Base-by-base conservation (phyloP, 2,888 invertebrate genomes). In the Drosophila mimetica region DNA sequence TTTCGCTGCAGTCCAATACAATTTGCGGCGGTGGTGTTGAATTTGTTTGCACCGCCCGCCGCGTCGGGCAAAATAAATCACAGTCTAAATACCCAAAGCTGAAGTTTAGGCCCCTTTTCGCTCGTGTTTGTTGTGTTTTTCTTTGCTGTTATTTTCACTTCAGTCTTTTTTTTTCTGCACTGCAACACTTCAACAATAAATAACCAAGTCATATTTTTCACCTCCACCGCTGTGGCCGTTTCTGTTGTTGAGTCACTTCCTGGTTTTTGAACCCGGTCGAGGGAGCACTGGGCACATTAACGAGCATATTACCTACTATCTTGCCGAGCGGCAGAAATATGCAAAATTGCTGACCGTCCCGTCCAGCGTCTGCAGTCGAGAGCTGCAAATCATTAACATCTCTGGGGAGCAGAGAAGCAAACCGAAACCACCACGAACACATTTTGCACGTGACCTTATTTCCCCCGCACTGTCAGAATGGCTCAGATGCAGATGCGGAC, bases 131-230 rank as follows among this genome's bases (percentile, higher is more conserved):
- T 28, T 28, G 25, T 44, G 41, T 46, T 66, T 32, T 47, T 55
- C 42, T 34, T 63, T 36, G 20, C 25, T 50, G 36, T 37, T 51
- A 41, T 57, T 48, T 59, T 75, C 61, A 67, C 25, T 37, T 37
- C 16, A 14, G 3, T n/a, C 9, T 61, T 55, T 80, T 85, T 85
- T 61, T 55, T 80, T 85, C 82, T 84, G 83, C 87, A 83, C 85
- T 86, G 87, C 86, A 86, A 84, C 85, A 83, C 86, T 85, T 79
- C 76, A 85, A 85, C 87, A 85, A 84, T 84, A 84, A 87, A 84
- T 82, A 84, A 84, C 87, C 86, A 79, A 87, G 86, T 84, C 87
- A 84, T 84, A 87, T 87, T 87, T 84, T 85, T 82, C 86, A 82
- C 81, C 81, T 86, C 78, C 72, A 37, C 41, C 42, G 69, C 6